These are phyloP conservation scores for Propsilocerus akamusi DNA, from an alignment of 1,140 invertebrate genomes.

Conservation along the genomic window DNA sequence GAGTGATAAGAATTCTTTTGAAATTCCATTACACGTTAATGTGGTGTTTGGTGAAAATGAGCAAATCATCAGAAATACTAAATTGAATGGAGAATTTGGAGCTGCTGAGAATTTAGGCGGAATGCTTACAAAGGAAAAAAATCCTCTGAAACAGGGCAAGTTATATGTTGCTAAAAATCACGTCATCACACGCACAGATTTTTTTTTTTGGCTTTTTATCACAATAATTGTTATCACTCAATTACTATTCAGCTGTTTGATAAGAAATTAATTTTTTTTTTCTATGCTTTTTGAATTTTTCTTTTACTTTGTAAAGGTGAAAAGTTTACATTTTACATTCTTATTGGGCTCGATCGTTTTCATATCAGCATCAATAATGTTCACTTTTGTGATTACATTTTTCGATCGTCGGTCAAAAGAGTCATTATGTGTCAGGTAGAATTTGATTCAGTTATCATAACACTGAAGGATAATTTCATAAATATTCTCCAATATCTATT, in stretches of 20 bases:
- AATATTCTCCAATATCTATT: too few relatives aligned
- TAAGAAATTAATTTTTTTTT: neutral
- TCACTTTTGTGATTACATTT: constrained; percentile 1
- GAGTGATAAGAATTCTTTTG: neutral
- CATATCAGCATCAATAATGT: neutral
- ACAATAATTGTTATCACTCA: neutral
- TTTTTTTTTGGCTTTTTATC: neutral
- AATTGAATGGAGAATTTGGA: neutral
- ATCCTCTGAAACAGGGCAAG: neutral
- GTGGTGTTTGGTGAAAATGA: constrained; percentile 3
- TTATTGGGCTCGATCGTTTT: neutral
- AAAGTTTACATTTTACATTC: neutral
- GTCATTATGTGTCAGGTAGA: neutral
- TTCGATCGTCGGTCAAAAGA: neutral
- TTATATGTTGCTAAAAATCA: neutral
- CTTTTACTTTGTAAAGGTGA: neutral
- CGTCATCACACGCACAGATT: neutral
- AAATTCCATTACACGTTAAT: neutral
- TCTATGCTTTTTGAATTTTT: neutral
- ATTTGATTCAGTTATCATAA: too few relatives aligned
- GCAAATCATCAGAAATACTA: neutral
- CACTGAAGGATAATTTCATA: too few relatives aligned
- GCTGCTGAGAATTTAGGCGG: neutral
- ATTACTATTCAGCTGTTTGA: neutral
- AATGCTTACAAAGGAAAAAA: neutral